Evolutionary conservation across 1,140 invertebrate species (phyloP), one percentile per base, ranked within the genome.

Genomic region (Drosophila parvula): DNA sequence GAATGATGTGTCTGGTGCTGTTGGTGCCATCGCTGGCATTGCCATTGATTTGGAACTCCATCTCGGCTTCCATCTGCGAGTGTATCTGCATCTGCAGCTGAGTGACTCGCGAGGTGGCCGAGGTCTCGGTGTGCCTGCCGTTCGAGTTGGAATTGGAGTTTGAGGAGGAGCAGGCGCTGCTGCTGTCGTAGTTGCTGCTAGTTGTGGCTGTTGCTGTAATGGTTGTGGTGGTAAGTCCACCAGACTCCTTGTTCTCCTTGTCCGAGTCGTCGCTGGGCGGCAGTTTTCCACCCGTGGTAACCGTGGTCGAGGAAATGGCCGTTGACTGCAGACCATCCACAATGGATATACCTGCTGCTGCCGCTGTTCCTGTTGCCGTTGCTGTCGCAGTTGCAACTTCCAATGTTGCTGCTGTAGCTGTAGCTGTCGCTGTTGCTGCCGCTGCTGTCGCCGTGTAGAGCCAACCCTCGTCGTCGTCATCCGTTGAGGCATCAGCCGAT

Each of bases 391-490:
- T 60, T 45, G 53, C 38, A 53, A 50, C 44, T 67, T 64, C 48
- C 55, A 71, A 10, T 59, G 74, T 43, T 53, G 63, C 56, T 50
- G 40, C 43, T 34, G 63, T 64, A 18, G 60, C 69, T 47, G 73
- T 58, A 32, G 75, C 44, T 59, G 69, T 58, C 3, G 41, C 38
- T 40, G 14, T 7, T 50, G 28, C 45, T 43, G 62, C 53, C 53
- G 78, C 34, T 64, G 70, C 40, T 56, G 81, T 60, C 51, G 90
- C 81, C 36, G 91, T 88, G 57, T 91, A 92, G 27, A 90, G 68
- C 91, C 91, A 92, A 78, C 90, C 90, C 47, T 90, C 84, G 58
- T 91, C 89, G 58, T 91, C 90, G 76, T 92, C 91, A 61, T 92
- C 91, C 44, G 91, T 85, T 58, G 91, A 92, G 74, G 82, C 86